Conservation (phyloP, 2,888 invertebrate species). For the Rhagonycha fulva region DNA sequence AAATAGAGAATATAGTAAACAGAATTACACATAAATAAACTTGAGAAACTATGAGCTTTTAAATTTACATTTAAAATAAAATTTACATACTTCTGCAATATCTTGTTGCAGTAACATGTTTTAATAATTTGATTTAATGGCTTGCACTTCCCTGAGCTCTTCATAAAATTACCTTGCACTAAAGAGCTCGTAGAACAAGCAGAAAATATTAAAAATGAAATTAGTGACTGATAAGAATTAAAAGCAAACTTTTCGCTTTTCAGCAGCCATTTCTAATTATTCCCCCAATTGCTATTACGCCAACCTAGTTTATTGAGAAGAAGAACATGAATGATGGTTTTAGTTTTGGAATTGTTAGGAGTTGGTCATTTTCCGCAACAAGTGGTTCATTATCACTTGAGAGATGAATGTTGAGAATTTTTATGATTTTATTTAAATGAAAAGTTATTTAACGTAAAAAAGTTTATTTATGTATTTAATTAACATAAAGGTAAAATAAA, state of each 20-base stretch:
- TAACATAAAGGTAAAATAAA: too few relatives aligned
- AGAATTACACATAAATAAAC: slow-evolving; percentile 26
- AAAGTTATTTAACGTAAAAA: background rate
- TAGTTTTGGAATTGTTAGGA: background rate
- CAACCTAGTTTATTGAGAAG: background rate
- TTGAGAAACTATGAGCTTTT: slow-evolving; percentile 10
- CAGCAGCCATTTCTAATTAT: background rate
- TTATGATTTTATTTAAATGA: background rate
- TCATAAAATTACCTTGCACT: background rate
- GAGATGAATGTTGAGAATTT: background rate
- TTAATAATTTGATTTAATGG: slow-evolving; percentile 2
- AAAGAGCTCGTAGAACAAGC: background rate
- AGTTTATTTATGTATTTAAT: too few relatives aligned
- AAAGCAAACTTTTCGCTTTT: background rate
- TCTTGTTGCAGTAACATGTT: background rate
- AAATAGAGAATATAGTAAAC: slow-evolving; percentile 16
- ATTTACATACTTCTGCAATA: slow-evolving; percentile 17
- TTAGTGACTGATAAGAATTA: background rate
- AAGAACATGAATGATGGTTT: background rate
- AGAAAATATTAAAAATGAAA: background rate
- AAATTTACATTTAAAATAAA: slow-evolving; percentile 28
- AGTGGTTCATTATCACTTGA: background rate
- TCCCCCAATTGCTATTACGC: background rate
- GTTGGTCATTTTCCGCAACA: background rate
- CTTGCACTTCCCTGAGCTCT: background rate